These are phyloP conservation scores for Solenopsis invicta DNA, from an alignment of 1,140 invertebrate genomes.

Conservation along the genomic window DNA sequence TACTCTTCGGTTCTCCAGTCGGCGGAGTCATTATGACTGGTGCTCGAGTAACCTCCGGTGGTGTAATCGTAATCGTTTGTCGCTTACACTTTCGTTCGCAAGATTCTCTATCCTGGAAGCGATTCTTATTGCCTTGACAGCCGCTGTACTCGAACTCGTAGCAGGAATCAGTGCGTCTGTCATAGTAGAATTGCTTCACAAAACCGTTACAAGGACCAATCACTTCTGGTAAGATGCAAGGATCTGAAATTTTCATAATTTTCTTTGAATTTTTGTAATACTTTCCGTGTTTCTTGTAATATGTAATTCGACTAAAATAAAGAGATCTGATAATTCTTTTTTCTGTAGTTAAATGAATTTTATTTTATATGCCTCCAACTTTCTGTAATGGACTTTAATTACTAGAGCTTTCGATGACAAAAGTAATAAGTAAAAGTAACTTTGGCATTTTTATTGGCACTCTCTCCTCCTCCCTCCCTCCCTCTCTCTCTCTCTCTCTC, in stretches of 20 bases:
- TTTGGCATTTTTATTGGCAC: not conserved
- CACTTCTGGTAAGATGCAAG: conserved; percentile 91
- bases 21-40: not conserved
- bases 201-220: conserved; percentile 91
- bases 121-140: conserved; percentile 91
- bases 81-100: conserved; percentile 85
- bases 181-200: conserved; percentile 92
- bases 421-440: no score
- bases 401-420: not conserved
- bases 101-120: conserved; percentile 86
- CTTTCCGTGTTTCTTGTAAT: not conserved
- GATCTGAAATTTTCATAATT: conserved; percentile 86
- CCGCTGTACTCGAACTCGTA: conserved; percentile 91
- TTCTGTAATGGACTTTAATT: not conserved
- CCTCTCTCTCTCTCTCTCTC: no score
- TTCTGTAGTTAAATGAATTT: not conserved
- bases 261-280: not conserved
- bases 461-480: not conserved
- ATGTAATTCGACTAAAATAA: not conserved
- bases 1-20: conserved; percentile 71
- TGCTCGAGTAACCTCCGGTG: conserved; percentile 17
- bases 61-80: conserved; percentile 57
- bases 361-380: not conserved
- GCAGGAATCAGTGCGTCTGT: conserved; percentile 89
- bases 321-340: not conserved